Evolutionary conservation across 2,797 vertebrate species (phyloP), one percentile per base, ranked within the genome.

Genomic region (Falco naumanni): DNA sequence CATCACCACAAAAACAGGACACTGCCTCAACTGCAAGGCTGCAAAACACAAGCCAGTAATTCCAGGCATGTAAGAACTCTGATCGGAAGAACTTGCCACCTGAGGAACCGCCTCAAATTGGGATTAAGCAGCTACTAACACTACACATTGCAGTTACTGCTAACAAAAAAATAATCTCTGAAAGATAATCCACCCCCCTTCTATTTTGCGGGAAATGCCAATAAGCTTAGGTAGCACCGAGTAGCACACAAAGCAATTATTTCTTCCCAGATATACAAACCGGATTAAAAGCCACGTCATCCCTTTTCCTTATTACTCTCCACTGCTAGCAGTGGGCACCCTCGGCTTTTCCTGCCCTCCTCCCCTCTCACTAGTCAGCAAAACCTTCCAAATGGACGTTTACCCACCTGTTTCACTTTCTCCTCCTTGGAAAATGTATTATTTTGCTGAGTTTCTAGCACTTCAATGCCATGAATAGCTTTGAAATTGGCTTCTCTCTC

Each of bases 381-480:
- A 87, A 91, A 81, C 31, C 90, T 84, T 65, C 69, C 84, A 94
- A 93, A 84, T 28, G 85, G 72, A 81, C 34, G 0, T 61, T 94
- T 84, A 92, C 85, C 77, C 93, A 96, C 95, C 94, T 89, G 87
- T 90, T 93, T 90, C 57, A 65, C 92, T 92, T 89, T 89, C 85
- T 83, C 68, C 87, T 96, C 85, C 88, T 94, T 87, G 76, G 76
- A 33, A 93, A 94, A 87, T 37, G 9, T 28, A 92, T 77, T 92
- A 60, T 86, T 95, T 94, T 93, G 87, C 91, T 83, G 85, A 65
- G 78, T 94, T 94, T 89, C 87, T 59, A 94, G 92, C 95, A 81
- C 68, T 76, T 84, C 92, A 78, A 53, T 77, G 76, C 95, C 96
- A 95, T 93, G 97, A 97, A 97, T 76, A 95, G 94, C 92, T 97